A percentile compares a stretch with the other conserved stretches of the same genome.
These are phyloP conservation scores for Xylota sylvarum DNA, from an alignment of 2,888 invertebrate species.

Conservation along the genomic window DNA sequence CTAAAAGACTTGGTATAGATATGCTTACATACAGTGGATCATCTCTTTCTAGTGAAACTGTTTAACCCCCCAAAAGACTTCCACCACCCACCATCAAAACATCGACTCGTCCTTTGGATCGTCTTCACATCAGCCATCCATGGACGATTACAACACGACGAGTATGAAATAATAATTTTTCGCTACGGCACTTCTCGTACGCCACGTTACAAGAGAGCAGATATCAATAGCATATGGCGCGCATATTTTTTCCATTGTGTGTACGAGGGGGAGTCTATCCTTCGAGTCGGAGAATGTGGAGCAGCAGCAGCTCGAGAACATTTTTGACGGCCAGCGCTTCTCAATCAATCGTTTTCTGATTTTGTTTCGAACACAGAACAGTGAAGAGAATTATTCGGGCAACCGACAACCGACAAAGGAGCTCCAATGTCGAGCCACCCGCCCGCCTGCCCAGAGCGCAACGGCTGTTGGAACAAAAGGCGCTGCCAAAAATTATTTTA, in stretches of 20 bases:
- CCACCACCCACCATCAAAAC: conserved; percentile 20
- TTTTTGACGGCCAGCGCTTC: conserved; percentile 61
- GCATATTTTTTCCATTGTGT: conserved; percentile 58
- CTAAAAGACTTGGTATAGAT: no score
- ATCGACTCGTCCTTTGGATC: conserved; percentile 61
- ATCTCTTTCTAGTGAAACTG: conserved; percentile 43
- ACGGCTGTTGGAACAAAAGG: conserved; percentile 62
- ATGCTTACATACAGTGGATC: background rate
- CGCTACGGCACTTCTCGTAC: conserved; percentile 54
- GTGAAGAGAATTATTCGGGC: conserved; percentile 33
- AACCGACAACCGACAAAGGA: conserved; percentile 18
- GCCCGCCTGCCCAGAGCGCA: conserved; percentile 3
- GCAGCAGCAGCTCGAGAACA: conserved; percentile 35
- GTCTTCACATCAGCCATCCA: conserved; percentile 67
- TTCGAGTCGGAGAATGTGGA: conserved; percentile 9
- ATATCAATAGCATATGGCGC: conserved; percentile 75
- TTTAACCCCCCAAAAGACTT: conserved; percentile 30
- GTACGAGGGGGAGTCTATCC: conserved; percentile 9
- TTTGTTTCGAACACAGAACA: conserved; percentile 38
- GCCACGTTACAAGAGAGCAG: conserved; percentile 47
- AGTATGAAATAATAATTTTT: conserved; percentile 76
- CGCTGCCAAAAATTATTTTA: conserved; percentile 74
- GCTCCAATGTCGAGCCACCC: background rate
- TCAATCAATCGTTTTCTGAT: conserved; percentile 76
- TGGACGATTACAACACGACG: conserved; percentile 74